A percentile compares a stretch with the other conserved stretches of the same genome.
These are phyloP conservation scores for Sternarchorhynchus goeldii DNA, from an alignment of 2,797 vertebrate species.

Conservation along the genomic window DNA sequence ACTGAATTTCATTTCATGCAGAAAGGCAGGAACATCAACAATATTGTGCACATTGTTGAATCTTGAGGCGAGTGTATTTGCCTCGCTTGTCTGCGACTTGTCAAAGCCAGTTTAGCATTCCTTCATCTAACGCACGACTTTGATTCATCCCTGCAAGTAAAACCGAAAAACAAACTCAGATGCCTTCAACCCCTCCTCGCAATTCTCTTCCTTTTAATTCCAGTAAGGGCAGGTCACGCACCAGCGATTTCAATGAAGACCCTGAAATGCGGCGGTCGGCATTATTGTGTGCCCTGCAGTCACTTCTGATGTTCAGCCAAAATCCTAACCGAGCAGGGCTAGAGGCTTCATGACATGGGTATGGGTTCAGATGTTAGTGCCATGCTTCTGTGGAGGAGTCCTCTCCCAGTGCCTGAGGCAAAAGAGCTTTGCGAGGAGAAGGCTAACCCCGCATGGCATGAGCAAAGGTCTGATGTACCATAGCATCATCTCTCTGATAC, in stretches of 20 bases:
- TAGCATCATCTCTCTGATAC: slow-evolving; percentile 33
- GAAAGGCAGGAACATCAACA: slow-evolving; percentile 49
- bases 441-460: slow-evolving; percentile 36
- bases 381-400: slow-evolving; percentile 37
- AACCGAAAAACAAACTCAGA: slow-evolving; percentile 36
- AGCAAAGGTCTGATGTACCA: slow-evolving; percentile 38
- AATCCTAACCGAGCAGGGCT: slow-evolving; percentile 26
- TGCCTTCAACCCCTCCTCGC: background rate
- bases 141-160: slow-evolving; percentile 45
- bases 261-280: slow-evolving; percentile 1
- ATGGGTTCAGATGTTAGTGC: slow-evolving; percentile 36
- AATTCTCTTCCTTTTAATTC: slow-evolving; percentile 22
- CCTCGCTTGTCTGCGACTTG: slow-evolving; percentile 50
- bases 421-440: slow-evolving; percentile 33
- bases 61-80: slow-evolving; percentile 45
- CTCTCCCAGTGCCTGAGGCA: slow-evolving; percentile 37
- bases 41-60: slow-evolving; percentile 39
- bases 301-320: slow-evolving; percentile 40
- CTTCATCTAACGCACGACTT: slow-evolving; percentile 42
- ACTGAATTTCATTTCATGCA: slow-evolving; percentile 43
- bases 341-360: slow-evolving; percentile 28
- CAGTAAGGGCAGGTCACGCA: slow-evolving; percentile 21
- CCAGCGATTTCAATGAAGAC: slow-evolving; percentile 22
- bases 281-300: background rate
- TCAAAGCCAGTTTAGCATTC: slow-evolving; percentile 46